A percentile compares a stretch with the other conserved stretches of the same genome.
These are phyloP conservation scores for Numenius phaeopus DNA, from an alignment of 2,797 vertebrate species.

Conservation along the genomic window DNA sequence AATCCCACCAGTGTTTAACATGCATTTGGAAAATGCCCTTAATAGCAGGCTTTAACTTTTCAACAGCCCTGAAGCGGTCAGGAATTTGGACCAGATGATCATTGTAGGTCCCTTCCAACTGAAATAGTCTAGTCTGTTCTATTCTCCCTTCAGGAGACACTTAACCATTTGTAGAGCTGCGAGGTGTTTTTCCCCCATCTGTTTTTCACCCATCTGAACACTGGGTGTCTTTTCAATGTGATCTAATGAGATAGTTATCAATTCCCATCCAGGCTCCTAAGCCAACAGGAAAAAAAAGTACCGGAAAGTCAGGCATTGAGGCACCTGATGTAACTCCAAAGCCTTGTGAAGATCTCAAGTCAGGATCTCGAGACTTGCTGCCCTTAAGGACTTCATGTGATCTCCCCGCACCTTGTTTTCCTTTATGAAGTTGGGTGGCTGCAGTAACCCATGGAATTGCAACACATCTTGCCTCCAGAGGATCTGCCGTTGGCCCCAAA, in stretches of 20 bases:
- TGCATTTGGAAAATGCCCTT: background rate
- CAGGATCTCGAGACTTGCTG: background rate
- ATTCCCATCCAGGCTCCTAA: background rate
- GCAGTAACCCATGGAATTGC: background rate
- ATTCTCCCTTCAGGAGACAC: background rate
- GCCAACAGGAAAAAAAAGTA: background rate
- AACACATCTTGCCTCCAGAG: accelerated
- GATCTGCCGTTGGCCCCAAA: background rate
- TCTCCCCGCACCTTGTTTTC: background rate
- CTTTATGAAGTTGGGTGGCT: background rate
- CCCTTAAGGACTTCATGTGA: background rate
- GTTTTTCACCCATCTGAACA: background rate
- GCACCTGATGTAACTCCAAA: background rate
- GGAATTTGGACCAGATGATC: background rate
- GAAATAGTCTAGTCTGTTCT: background rate
- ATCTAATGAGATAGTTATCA: background rate
- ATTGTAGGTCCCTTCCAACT: background rate
- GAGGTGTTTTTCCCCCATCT: background rate
- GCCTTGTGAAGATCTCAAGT: background rate
- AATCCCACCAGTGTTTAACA: background rate
- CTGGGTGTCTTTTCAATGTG: background rate
- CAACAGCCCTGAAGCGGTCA: background rate
- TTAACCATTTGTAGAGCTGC: background rate
- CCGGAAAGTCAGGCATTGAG: background rate
- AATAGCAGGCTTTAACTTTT: background rate